Evolutionary conservation across 2,888 invertebrate species (phyloP), one percentile per base, ranked within the genome.

Genomic region (Hanleya hanleyi): DNA sequence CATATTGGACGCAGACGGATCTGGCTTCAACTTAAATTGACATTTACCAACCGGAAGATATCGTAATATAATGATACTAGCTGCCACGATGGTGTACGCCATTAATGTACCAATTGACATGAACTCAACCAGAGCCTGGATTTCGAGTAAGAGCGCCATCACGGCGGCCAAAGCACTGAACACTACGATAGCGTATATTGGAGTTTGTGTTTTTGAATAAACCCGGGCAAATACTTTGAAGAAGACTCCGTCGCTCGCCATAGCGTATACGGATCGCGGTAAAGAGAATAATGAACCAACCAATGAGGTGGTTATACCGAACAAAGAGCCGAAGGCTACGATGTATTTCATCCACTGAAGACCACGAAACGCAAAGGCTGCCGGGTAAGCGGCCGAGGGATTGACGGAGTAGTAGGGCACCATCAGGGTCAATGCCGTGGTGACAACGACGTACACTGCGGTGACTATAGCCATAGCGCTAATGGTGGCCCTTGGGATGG

Each of bases 51-150:
- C 87, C 0, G 89, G 87, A 62, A 94, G 92, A 86, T 97, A 97
- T 64, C 97, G 93, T 69, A 97, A 91, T 66, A 97, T 94, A 70
- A 97, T 96, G 6, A 97, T 96, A 76, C 95, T 95, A 18, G 96
- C 96, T 78, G 96, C 96, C 2, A 97, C 97, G 77, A 97, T 96
- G 1, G 96, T 96, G 88, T 97, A 97, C 0, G 96, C 96, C 6
- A 97, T 96, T 77, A 97, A 95, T 0, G 96, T 96, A 87, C 97
- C 97, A 0, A 97, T 97, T 1, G 97, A 97, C 96, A 97, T 96
- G 88, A 97, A 97, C 88, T 97, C 97, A 0, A 97, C 96, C 51
- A 97, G 92, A 81, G 96, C 96, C 82, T 96, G 94, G 81, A 97
- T 92, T 90, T 97, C 97, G 85, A 97, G 96, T 47, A 97, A 89